Percentiles rank a stretch among this genome's conserved stretches.
These are phyloP conservation scores for Orthosia cruda DNA, from an alignment of 2,888 invertebrate genomes.

Conservation along the genomic window DNA sequence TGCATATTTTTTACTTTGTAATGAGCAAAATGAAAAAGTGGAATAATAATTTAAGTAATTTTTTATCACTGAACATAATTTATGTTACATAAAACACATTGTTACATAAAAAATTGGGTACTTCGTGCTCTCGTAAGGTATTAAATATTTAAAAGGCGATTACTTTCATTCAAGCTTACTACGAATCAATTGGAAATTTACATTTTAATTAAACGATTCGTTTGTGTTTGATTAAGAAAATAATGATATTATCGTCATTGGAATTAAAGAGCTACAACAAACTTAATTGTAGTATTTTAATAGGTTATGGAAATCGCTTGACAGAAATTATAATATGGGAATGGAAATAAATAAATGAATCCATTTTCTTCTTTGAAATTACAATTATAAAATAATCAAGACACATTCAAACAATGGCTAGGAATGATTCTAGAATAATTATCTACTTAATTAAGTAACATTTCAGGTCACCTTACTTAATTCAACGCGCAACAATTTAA, in stretches of 20 bases:
- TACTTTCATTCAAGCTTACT: constrained; percentile 56
- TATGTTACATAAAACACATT: constrained; percentile 56
- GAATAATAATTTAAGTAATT: constrained; percentile 32
- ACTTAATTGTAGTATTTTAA: constrained; percentile 33
- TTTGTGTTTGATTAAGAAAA: constrained; percentile 62
- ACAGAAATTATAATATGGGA: constrained; percentile 23
- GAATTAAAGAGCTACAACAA: constrained; percentile 44
- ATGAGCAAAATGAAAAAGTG: constrained; percentile 57
- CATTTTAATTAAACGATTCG: constrained; percentile 69
- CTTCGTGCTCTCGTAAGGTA: constrained; percentile 34
- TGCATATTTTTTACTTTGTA: constrained; percentile 77
- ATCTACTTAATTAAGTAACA: constrained; percentile 52
- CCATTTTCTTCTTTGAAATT: constrained; percentile 8
- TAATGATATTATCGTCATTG: constrained; percentile 51
- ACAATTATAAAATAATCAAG: not conserved
- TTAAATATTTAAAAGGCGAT: constrained; percentile 47
- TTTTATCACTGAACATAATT: constrained; percentile 51
- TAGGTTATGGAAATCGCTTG: constrained; percentile 18
- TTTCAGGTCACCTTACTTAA: constrained; percentile 45
- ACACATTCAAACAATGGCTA: constrained; percentile 9
- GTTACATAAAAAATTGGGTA: constrained; percentile 57
- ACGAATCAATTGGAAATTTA: constrained; percentile 67
- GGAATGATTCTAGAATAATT: constrained; percentile 34
- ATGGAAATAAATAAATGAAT: not conserved
- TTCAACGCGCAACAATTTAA: constrained; percentile 56